A percentile compares a stretch with the other conserved stretches of the same genome.
These are phyloP conservation scores for Antechinus flavipes DNA, from an alignment of 2,113 vertebrate genomes.

Conservation along the genomic window DNA sequence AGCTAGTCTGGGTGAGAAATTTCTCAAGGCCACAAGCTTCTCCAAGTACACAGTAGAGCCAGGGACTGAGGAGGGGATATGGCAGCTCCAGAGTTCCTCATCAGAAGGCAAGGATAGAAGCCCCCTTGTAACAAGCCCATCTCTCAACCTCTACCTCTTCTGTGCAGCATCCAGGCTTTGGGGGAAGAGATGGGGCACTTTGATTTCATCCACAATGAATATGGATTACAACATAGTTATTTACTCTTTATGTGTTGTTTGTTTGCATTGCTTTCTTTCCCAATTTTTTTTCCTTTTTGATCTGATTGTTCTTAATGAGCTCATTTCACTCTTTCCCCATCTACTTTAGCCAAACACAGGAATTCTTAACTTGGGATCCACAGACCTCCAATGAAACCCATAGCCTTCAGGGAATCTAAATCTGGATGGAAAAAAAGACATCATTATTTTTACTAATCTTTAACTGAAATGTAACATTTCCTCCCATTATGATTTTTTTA, in stretches of 20 bases:
- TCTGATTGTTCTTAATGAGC: neutral
- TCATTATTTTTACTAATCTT: neutral
- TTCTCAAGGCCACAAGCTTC: neutral
- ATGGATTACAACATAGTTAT: too few species aligned
- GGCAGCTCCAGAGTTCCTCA: neutral
- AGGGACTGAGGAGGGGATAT: conserved; percentile 27
- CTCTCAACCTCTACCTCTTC: neutral
- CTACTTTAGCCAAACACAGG: neutral
- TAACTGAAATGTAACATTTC: neutral
- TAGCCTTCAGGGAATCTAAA: neutral
- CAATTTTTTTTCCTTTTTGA: too few species aligned
- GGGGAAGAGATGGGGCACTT: neutral
- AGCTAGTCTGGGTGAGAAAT: neutral
- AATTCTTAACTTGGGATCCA: neutral
- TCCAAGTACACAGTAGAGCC: neutral
- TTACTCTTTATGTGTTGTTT: too few species aligned
- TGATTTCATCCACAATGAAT: neutral
- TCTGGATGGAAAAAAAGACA: neutral
- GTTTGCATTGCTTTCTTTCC: too few species aligned
- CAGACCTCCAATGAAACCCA: neutral
- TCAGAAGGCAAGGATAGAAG: neutral
- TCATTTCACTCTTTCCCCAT: neutral
- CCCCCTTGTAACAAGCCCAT: neutral
- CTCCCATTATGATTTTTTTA: neutral
- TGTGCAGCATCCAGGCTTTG: neutral